Conservation (phyloP, 35 echinoderm and acorn worm species). For the Antedon bifida region DNA sequence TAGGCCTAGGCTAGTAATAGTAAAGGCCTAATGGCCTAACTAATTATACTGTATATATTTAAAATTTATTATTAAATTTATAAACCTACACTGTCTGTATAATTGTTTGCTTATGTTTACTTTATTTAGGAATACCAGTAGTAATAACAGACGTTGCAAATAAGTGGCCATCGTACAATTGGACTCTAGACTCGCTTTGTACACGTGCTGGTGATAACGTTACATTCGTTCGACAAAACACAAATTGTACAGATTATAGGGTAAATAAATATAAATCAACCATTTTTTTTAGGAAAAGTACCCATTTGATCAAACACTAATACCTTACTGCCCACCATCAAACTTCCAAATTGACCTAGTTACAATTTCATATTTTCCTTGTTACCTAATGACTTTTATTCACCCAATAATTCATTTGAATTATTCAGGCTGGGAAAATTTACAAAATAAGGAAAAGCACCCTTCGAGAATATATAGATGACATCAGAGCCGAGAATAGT, state of each 20-base stretch:
- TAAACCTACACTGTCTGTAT: too few species aligned
- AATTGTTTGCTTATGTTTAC: neutral
- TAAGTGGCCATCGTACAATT: slow-evolving; percentile 31
- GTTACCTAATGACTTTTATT: too few species aligned
- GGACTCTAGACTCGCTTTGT: slow-evolving; percentile 32
- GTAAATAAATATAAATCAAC: neutral
- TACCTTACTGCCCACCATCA: neutral
- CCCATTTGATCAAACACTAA: too few species aligned
- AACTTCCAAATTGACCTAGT: too few species aligned
- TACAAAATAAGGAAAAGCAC: slow-evolving; percentile 56
- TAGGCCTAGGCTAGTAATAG: too few species aligned
- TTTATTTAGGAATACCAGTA: slow-evolving; percentile 20
- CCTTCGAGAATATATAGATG: slow-evolving; percentile 38
- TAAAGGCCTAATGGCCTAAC: too few species aligned
- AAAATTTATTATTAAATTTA: too few species aligned
- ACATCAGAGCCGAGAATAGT: slow-evolving; percentile 34
- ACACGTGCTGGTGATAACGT: slow-evolving; percentile 31
- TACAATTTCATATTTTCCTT: too few species aligned
- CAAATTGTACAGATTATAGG: slow-evolving; percentile 28
- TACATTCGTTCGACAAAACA: slow-evolving; percentile 51
- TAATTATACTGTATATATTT: too few species aligned
- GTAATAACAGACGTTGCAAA: slow-evolving; percentile 46
- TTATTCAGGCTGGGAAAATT: slow-evolving; percentile 30
- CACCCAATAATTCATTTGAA: too few species aligned
- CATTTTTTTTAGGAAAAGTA: neutral